Evolutionary conservation across 2,888 invertebrate genomes (phyloP), one percentile per base, ranked within the genome.

Genomic region (Saturnia pavonia): DNA sequence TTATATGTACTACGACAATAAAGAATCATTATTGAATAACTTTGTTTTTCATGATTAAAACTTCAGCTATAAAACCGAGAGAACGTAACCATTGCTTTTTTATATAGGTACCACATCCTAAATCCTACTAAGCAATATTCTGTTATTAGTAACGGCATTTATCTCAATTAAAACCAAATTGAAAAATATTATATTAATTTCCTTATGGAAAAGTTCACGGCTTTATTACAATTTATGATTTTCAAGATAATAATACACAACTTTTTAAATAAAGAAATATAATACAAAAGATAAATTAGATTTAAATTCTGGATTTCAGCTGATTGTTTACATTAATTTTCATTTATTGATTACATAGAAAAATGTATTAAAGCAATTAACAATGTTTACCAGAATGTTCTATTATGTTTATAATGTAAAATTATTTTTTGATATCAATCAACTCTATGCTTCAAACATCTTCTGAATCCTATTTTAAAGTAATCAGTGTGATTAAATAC

Each of bases 151-250:
- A 65, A 40, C 40, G 65, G 40, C n/a, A 40, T 40, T 65, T 65
- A 65, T 65, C 65, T 34, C 65, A 65, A 65, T 65, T 65, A 65
- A 65, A 40, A 65, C 40, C 63, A 65, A 65, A 65, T 65, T 65
- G 65, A 65, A 65, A 65, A 65, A 34, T 19, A 63, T 63, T 40
- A 40, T 63, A 40, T 63, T n/a, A 65, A 65, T n/a, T 65, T 65
- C 65, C 65, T 65, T 65, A 65, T 65, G 65, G 65, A 40, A 65
- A 40, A 65, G 65, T 65, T 65, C 65, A 65, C 40, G 65, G 65
- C 34, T 65, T 65, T 65, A 25, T n/a, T n/a, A 14, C 63, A 34
- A 40, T 65, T 65, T 40, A 34, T 34, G 34, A 34, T 63, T 63
- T 34, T 34, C 63, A 16, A 34, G 34, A 63, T 63, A 22, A 54